Base-by-base conservation (phyloP, 2,113 vertebrate genomes). In the Pygoscelis antarcticus region DNA sequence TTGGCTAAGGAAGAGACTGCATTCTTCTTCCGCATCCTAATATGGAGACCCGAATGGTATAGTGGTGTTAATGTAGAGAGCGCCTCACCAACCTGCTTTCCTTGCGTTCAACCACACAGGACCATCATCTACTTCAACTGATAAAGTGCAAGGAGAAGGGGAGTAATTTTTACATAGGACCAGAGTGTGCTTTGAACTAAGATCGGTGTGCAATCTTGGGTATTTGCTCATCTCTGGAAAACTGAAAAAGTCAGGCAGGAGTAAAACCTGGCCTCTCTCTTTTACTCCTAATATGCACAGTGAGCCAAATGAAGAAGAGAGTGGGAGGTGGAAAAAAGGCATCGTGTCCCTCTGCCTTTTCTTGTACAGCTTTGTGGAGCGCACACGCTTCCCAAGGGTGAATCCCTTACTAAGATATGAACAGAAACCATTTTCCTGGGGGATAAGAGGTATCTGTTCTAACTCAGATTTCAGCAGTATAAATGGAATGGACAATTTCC, bases 1-100 rank as follows among this genome's bases (percentile, higher is more conserved):
- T 96, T 91, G 85, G 85, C 87, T 93, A 91, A 91, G 91, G 87
- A 83, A 96, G 88, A 91, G 75, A 44, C 42, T 60, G 55, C 55
- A 40, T 95, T 93, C 75, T 91, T 91, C 74, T 90, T 65, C 89
- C 77, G 86, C 94, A 96, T 96, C 64, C 75, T 93, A 83, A 98
- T 96, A 83, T 95, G 62, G 65, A 86, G 42, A 58, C 58, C 58
- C 46, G 36, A 47, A 68, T 65, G 49, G 8, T 42, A n/a, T 9
- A 69, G 54, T 14, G 9, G 47, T 64, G 74, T 62, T 83, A 51
- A 46, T 23, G 27, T 13, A 61, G 18, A 7, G 25, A 51, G 68
- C 1, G 13, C 65, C 54, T 91, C n/a, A 11, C 40, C 65, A 77
- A 42, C 10, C 55, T 92, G 68, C 23, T n/a, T 79, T 78, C 87